Base-by-base conservation (phyloP, 2,888 invertebrate species). In the Apodemia hepburni region DNA sequence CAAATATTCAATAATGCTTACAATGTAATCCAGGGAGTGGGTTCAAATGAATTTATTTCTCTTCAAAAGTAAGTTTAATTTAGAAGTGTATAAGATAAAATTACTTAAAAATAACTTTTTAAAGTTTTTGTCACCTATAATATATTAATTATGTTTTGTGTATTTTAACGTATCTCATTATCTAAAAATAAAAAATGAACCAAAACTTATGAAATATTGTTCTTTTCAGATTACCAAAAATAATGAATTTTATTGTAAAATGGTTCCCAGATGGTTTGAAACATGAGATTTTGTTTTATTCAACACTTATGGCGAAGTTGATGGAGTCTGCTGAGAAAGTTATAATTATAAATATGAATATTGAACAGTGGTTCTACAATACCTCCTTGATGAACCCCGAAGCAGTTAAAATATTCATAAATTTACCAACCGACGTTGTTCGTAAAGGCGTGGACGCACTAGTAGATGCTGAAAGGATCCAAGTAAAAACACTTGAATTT, bases 281-380 rank as follows among this genome's bases (percentile, higher is more conserved):
- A 68, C 85, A 88, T 61, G 80, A 87, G 2, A 73, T 86, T 0
- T 64, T 85, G 9, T 85, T 89, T 42, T 90, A 87, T 69, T 82
- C 88, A 0, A 91, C 92, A 0, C 71, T 92, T 0, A 61, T 90
- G 2, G 75, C 87, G 0, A 88, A 90, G 68, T 69, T 92, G 3
- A 76, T 92, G 47, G 84, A 88, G 65, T 82, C 84, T 2, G 84
- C 86, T 0, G 71, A 81, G 2, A 76, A 73, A 68, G 83, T 89
- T 0, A 75, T 91, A 8, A 68, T 75, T 3, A 83, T 84, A 3
- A 92, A 92, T 71, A 80, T 82, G 73, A 74, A 87, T 65, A 80
- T 92, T 72, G 85, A 92, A 68, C 78, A 87, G 68, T 74, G 89
- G 69, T 75, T 84, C 70, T 87, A 88, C 62, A 80, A 87, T 49